A percentile compares a stretch with the other conserved stretches of the same genome.
Conservation (phyloP, 2,888 invertebrate species). For the Cheilosia soror region DNA sequence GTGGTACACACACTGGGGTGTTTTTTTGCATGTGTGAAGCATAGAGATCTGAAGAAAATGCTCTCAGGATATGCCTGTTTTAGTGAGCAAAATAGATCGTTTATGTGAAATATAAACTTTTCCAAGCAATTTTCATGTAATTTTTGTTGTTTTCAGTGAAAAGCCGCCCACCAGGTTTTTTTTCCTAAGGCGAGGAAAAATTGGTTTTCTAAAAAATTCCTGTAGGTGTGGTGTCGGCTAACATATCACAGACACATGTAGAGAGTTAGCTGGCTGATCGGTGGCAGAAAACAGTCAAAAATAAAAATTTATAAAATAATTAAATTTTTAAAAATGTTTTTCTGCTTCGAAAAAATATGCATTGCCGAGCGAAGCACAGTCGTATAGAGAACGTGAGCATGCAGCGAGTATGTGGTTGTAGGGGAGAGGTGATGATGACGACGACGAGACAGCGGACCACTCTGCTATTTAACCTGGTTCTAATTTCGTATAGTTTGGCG, state of each 20-base stretch:
- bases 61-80: slow-evolving; percentile 38
- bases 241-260: slow-evolving; percentile 57
- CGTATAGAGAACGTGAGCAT: slow-evolving; percentile 25
- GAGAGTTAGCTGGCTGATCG: slow-evolving; percentile 1
- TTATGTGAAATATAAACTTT: slow-evolving; percentile 78
- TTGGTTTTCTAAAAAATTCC: slow-evolving; percentile 49
- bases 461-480: slow-evolving; percentile 75
- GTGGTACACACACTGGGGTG: slow-evolving; percentile 37
- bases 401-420: slow-evolving; percentile 52
- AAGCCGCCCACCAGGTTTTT: slow-evolving; percentile 60
- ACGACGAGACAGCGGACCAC: slow-evolving; percentile 65
- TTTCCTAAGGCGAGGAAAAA: slow-evolving; percentile 49
- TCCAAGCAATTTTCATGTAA: slow-evolving; percentile 54
- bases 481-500: slow-evolving; percentile 74
- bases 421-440: slow-evolving; percentile 29
- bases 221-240: slow-evolving; percentile 74
- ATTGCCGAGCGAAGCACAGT: slow-evolving; percentile 26
- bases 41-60: slow-evolving; percentile 1
- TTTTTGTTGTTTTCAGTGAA: slow-evolving; percentile 36
- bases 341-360: slow-evolving; percentile 48
- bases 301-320: slow-evolving; percentile 41
- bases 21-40: not conserved
- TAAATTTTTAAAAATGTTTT: slow-evolving; percentile 47
- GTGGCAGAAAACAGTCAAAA: slow-evolving; percentile 40
- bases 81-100: slow-evolving; percentile 73